Evolutionary conservation across 2,888 invertebrate genomes (phyloP).

Genomic region (Hermaeophaga mercurialis): DNA sequence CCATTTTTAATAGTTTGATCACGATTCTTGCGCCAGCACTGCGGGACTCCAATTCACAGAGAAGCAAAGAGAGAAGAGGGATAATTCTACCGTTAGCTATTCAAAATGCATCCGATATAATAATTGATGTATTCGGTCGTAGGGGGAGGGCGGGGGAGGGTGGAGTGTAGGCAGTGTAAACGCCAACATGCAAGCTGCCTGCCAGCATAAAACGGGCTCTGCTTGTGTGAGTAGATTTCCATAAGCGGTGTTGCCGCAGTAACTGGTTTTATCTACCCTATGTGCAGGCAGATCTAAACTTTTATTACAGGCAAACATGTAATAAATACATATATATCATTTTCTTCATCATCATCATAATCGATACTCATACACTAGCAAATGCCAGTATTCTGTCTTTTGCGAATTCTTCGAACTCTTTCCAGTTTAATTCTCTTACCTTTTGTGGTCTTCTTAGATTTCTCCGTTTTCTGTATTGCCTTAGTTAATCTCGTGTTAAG

Average conservation of each 20-base stretch:
- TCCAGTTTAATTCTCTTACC: no score
- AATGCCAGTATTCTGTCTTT: no score
- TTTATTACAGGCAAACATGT: no score
- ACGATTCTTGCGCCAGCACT: constrained; percentile 12
- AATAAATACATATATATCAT: no score
- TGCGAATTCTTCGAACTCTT: no score
- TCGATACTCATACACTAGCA: no score
- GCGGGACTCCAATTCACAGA: constrained; percentile 7
- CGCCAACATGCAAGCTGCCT: constrained; percentile 26
- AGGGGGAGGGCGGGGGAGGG: constrained; percentile 6
- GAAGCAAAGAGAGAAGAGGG: constrained; percentile 13
- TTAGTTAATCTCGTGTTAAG: no score
- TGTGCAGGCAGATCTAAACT: background rate
- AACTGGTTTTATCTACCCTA: background rate
- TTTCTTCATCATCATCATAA: no score
- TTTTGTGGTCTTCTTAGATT: no score
- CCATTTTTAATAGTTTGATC: constrained; percentile 14
- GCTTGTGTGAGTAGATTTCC: background rate
- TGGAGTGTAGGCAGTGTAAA: constrained; percentile 17
- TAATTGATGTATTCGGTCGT: constrained; percentile 34
- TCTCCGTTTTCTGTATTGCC: no score
- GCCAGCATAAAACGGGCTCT: constrained; percentile 16
- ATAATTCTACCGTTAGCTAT: constrained; percentile 36
- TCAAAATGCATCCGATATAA: constrained; percentile 37
- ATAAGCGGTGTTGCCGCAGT: background rate